These are phyloP conservation scores for silkworm (Bombyx mori) DNA, from an alignment of 1,140 invertebrate species.

Conservation along the genomic window DNA sequence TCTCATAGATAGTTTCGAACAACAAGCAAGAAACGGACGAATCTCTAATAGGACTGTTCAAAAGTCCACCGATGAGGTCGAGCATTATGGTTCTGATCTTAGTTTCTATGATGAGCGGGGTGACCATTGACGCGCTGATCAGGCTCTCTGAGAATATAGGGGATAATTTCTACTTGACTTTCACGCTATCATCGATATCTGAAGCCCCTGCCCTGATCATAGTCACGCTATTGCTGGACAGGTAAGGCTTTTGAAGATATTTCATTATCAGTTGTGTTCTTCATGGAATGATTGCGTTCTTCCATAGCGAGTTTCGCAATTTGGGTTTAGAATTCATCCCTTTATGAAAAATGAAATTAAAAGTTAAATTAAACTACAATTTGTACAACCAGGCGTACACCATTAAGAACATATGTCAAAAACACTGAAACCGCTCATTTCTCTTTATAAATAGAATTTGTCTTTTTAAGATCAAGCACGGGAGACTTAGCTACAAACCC, in stretches of 20 bases:
- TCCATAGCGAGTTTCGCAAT: too few relatives aligned
- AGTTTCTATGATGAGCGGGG: not conserved
- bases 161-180: not conserved
- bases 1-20: not conserved
- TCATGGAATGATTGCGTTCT: too few relatives aligned
- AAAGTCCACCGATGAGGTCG: not conserved
- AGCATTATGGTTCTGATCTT: not conserved
- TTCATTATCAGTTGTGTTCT: too few relatives aligned
- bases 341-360: too few relatives aligned
- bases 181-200: not conserved
- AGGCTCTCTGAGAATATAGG: not conserved
- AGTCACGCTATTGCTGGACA: not conserved
- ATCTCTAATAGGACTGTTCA: not conserved
- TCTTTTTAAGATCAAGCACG: too few relatives aligned
- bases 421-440: too few relatives aligned
- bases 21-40: not conserved
- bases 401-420: too few relatives aligned
- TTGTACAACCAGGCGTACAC: too few relatives aligned
- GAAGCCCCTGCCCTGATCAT: not conserved
- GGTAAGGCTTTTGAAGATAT: not conserved
- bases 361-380: too few relatives aligned
- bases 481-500: too few relatives aligned
- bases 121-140: not conserved
- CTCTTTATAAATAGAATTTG: too few relatives aligned
- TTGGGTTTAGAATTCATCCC: too few relatives aligned